These are phyloP conservation scores for Heteractis magnifica DNA, from an alignment of 92 coral and sea anemone genomes.

Conservation along the genomic window DNA sequence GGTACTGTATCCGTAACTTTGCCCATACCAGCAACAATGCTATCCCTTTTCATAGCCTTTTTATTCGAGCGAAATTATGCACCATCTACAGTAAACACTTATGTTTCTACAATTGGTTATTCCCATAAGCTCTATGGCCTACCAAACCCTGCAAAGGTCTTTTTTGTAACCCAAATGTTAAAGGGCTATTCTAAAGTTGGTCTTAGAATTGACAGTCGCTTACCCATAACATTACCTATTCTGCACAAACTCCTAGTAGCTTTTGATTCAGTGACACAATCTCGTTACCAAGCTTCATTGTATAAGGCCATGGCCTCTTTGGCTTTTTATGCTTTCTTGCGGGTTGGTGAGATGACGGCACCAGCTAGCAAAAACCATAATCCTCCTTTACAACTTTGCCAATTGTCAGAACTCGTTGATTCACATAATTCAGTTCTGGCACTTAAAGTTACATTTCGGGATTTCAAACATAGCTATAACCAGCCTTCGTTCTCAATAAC, in stretches of 20 bases:
- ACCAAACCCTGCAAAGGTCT: constrained; percentile 30
- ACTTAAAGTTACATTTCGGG: neutral
- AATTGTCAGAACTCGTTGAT: neutral
- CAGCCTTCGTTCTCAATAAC: neutral
- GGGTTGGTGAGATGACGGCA: neutral
- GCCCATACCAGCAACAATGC: constrained; percentile 4
- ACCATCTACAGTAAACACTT: constrained; percentile 33
- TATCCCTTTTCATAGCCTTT: constrained; percentile 32
- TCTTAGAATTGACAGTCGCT: constrained; percentile 1
- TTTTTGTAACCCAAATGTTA: constrained; percentile 47
- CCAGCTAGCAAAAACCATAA: neutral
- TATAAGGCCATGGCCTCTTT: neutral
- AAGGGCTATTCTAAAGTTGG: constrained; percentile 50
- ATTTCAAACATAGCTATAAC: neutral
- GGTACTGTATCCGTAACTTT: constrained; percentile 1
- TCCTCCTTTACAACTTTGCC: neutral
- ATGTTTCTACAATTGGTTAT: constrained; percentile 36
- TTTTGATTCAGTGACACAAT: constrained; percentile 3
- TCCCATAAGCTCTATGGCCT: constrained; percentile 25
- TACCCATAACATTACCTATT: neutral
- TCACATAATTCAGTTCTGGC: neutral
- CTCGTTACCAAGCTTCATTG: neutral
- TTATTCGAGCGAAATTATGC: constrained; percentile 36
- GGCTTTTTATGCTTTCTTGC: neutral
- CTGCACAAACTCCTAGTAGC: constrained; percentile 12